phyloP scores from a whole-genome alignment of 2,888 invertebrate species.

The Netelia inedita region DNA sequence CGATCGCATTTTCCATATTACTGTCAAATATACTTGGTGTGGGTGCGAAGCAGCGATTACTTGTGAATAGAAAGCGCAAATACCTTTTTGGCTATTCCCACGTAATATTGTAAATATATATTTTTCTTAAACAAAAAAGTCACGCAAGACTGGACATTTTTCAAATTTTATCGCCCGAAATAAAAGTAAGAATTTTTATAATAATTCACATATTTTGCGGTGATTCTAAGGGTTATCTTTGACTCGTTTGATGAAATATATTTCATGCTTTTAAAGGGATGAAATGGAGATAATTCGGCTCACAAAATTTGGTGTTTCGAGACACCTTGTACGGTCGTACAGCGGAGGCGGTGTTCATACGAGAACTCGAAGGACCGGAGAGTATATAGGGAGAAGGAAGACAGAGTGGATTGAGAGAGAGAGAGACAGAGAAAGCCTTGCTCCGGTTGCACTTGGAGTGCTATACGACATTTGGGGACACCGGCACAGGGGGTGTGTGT shows the following conservation, averaged over 20 bases:
- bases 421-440: conserved; percentile 42
- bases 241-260: too few relatives aligned
- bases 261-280: too few relatives aligned
- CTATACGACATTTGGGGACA: conserved; percentile 63
- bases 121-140: too few relatives aligned
- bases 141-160: too few relatives aligned
- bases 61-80: neutral
- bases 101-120: too few relatives aligned
- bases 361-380: conserved; percentile 16
- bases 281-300: too few relatives aligned
- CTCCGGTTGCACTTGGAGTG: conserved; percentile 59
- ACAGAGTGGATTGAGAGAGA: conserved; percentile 32
- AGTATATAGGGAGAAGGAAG: conserved; percentile 21
- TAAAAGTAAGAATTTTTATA: too few relatives aligned
- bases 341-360: neutral
- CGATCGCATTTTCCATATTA: conserved; percentile 3
- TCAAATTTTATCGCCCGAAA: too few relatives aligned
- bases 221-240: too few relatives aligned
- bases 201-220: too few relatives aligned
- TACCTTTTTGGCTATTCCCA: too few relatives aligned
- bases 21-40: neutral
- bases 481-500: conserved; percentile 15
- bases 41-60: neutral
- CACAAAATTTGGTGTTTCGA: neutral
- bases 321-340: neutral